These are phyloP conservation scores for Eupelmus urozonus DNA, from an alignment of 2,888 invertebrate species.

Conservation along the genomic window DNA sequence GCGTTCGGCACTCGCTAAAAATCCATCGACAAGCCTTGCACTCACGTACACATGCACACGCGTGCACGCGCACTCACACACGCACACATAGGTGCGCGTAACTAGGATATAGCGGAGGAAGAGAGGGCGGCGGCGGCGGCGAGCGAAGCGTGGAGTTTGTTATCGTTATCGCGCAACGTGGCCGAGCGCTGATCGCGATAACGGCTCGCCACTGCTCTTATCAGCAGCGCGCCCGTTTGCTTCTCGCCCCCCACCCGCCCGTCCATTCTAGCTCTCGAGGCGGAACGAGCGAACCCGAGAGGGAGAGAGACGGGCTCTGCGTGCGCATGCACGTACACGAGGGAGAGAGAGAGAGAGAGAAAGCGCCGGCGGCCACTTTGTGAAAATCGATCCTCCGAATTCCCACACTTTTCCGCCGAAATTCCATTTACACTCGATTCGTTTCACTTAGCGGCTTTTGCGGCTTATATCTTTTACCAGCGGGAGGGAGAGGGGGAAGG, in stretches of 20 bases:
- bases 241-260: conserved; percentile 59
- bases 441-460: conserved; percentile 48
- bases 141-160: conserved; percentile 67
- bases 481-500: not conserved
- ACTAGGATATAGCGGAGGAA: conserved; percentile 27
- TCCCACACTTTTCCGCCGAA: conserved; percentile 51
- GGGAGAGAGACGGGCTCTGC: not conserved
- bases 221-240: conserved; percentile 68
- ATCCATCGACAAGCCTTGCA: conserved; percentile 6
- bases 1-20: not conserved
- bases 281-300: not conserved
- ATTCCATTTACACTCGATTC: conserved; percentile 50
- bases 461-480: conserved; percentile 4
- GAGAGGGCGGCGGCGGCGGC: not conserved
- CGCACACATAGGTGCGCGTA: conserved; percentile 46
- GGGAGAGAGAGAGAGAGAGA: conserved; percentile 5
- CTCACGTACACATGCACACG: conserved; percentile 11
- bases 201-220: conserved; percentile 72
- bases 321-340: too few species aligned
- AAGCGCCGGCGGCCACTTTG: conserved; percentile 50
- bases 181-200: conserved; percentile 73
- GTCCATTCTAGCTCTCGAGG: conserved; percentile 68
- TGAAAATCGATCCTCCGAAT: conserved; percentile 50
- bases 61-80: conserved; percentile 10
- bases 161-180: conserved; percentile 72